Percentiles rank a stretch among this genome's conserved stretches.
These are phyloP conservation scores for Antrozous pallidus DNA, from an alignment of 2,797 vertebrate species.

Conservation along the genomic window DNA sequence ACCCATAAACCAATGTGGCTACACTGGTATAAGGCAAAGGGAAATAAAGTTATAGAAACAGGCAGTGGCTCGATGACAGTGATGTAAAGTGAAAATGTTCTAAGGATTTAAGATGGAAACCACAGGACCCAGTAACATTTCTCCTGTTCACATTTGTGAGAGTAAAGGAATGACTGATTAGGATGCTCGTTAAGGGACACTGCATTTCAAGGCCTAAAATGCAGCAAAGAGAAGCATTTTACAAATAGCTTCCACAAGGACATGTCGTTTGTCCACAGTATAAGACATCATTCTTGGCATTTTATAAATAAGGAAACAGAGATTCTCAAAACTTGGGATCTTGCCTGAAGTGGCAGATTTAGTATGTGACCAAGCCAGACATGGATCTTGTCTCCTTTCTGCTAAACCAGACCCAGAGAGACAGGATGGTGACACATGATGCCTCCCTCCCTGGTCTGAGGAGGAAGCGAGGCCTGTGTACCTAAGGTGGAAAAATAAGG, in stretches of 20 bases:
- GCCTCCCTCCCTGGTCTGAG: not conserved
- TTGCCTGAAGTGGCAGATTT: not conserved
- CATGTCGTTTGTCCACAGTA: not conserved
- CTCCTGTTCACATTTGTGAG: not conserved
- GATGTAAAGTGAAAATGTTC: not conserved
- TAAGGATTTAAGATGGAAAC: not conserved
- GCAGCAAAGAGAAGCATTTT: not conserved
- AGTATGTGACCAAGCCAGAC: not conserved
- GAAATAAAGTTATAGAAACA: not conserved
- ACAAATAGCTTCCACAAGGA: not conserved
- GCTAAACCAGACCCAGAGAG: not conserved
- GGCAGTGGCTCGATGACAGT: not conserved
- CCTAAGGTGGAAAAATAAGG: conserved; percentile 56
- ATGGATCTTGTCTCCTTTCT: not conserved
- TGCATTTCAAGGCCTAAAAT: not conserved
- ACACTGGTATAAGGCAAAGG: not conserved
- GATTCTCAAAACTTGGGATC: not conserved
- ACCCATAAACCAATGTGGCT: not conserved
- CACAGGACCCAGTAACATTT: not conserved
- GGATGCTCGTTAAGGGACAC: not conserved
- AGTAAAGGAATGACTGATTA: not conserved
- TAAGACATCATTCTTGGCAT: not conserved
- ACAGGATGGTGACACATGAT: not conserved
- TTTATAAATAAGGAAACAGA: not conserved
- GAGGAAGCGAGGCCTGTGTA: not conserved